Evolutionary conservation across 2,797 vertebrate genomes (phyloP).

Genomic region (Channallabes apus): DNA sequence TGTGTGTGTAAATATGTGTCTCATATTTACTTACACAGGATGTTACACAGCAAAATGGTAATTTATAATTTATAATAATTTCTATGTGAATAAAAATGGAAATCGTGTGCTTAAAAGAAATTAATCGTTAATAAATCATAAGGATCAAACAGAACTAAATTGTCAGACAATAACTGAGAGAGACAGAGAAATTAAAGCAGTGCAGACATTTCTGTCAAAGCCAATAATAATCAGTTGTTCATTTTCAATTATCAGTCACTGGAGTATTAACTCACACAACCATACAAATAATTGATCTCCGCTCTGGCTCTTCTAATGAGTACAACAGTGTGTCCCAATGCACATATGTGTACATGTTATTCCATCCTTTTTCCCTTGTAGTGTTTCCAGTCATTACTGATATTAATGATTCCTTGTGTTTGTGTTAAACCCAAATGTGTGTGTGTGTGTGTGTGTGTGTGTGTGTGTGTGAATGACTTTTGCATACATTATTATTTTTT

Average conservation of each 20-base stretch:
- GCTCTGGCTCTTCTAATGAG: constrained; percentile 35
- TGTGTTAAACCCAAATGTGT: not conserved
- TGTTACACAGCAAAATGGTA: not conserved
- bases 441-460: not conserved
- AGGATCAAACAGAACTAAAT: not conserved
- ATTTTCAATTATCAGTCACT: constrained; percentile 35
- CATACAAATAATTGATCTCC: constrained; percentile 35
- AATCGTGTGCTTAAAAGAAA: not conserved
- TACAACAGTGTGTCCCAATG: constrained; percentile 36
- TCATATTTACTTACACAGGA: not conserved
- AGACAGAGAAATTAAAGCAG: not conserved
- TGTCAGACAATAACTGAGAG: not conserved
- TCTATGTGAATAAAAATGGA: not conserved
- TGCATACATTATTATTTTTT: not conserved
- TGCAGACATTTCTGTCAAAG: not conserved
- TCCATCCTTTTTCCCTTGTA: constrained; percentile 15
- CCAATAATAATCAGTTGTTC: constrained; percentile 21
- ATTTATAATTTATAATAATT: not conserved
- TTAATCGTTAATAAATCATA: not conserved
- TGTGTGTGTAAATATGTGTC: no score
- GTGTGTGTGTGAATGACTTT: not conserved
- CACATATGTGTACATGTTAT: constrained; percentile 56
- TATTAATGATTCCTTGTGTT: constrained; percentile 1
- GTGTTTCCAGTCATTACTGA: not conserved
- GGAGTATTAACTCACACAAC: constrained; percentile 37